Conservation (phyloP, 1,140 invertebrate species). For the Polypedilum pembai region DNA sequence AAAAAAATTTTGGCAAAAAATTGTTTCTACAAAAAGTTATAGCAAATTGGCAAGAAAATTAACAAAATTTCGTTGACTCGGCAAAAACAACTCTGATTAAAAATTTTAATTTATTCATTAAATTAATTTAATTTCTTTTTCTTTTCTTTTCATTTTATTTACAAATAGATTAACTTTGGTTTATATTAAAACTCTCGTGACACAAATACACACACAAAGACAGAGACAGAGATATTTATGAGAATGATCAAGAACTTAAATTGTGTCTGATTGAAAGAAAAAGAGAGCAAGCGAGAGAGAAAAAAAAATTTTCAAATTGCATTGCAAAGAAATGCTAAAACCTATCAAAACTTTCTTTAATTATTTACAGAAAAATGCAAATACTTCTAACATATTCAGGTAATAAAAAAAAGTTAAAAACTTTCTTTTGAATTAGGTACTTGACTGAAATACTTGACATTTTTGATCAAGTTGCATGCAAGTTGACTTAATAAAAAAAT, state of each 20-base stretch:
- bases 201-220: no score
- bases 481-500: no score
- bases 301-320: background rate
- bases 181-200: background rate
- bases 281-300: background rate
- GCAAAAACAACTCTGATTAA: no score
- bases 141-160: background rate
- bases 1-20: no score
- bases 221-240: background rate
- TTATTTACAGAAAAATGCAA: constrained; percentile 44
- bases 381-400: constrained; percentile 38
- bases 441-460: no score
- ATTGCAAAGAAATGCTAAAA: constrained; percentile 37
- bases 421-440: no score
- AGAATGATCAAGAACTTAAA: background rate
- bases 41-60: no score
- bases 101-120: background rate
- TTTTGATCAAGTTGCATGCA: no score
- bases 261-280: background rate
- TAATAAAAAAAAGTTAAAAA: background rate
- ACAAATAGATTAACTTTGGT: background rate
- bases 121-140: background rate
- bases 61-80: no score
- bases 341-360: constrained; percentile 42
- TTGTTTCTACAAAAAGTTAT: no score